These are phyloP conservation scores for Virgularia gustaviana DNA, from an alignment of 92 coral and sea anemone species.

Conservation along the genomic window DNA sequence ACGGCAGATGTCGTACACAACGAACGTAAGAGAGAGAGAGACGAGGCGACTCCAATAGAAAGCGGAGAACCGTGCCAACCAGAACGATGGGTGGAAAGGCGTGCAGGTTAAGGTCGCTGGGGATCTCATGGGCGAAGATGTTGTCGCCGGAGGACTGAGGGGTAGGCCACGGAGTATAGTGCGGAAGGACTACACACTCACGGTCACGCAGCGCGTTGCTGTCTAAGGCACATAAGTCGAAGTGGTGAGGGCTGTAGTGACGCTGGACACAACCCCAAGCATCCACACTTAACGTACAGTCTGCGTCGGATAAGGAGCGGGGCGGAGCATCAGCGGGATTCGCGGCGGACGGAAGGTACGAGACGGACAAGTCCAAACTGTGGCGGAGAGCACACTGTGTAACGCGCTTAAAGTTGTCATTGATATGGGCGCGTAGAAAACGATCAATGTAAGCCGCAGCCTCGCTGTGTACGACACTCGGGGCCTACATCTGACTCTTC, in stretches of 20 bases:
- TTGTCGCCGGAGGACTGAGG: slow-evolving; percentile 22
- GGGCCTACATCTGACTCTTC: too few relatives aligned
- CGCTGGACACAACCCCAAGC: slow-evolving; percentile 48
- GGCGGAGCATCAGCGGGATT: slow-evolving; percentile 55
- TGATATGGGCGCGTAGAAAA: background rate
- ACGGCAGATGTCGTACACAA: slow-evolving; percentile 16
- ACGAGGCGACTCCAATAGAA: slow-evolving; percentile 15
- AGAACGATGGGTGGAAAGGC: slow-evolving; percentile 44
- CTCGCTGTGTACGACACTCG: background rate
- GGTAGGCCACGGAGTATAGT: slow-evolving; percentile 50
- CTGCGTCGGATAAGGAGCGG: slow-evolving; percentile 27
- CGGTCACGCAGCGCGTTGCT: slow-evolving; percentile 44
- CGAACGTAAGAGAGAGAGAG: background rate
- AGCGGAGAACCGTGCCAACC: slow-evolving; percentile 39
- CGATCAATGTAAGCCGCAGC: background rate
- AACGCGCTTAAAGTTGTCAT: background rate
- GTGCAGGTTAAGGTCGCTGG: slow-evolving; percentile 29
- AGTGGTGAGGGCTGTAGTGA: slow-evolving; percentile 43
- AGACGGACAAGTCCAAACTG: background rate
- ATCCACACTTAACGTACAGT: slow-evolving; percentile 26
- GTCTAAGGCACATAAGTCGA: slow-evolving; percentile 50
- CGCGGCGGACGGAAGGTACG: slow-evolving; percentile 20
- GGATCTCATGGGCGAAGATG: slow-evolving; percentile 50
- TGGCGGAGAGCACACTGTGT: background rate
- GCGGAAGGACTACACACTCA: slow-evolving; percentile 15